phyloP scores from a whole-genome alignment of 2,888 invertebrate species.

The Pyrrhia umbra region DNA sequence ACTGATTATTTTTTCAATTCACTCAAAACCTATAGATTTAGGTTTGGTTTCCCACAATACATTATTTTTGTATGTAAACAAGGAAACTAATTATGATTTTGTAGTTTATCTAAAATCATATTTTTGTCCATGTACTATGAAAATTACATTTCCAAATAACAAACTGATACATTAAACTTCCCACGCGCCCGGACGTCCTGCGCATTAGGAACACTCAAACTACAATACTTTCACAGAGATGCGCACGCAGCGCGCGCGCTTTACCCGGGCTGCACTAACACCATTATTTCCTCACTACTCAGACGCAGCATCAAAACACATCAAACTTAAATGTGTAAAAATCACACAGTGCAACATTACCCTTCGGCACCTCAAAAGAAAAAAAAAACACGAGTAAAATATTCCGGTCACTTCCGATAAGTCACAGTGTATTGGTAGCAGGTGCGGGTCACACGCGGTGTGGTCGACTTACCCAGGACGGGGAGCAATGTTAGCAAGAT shows the following conservation, averaged over 20 bases:
- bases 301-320: conserved; percentile 55
- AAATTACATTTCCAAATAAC: conserved; percentile 9
- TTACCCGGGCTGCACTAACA: conserved; percentile 65
- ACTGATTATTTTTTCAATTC: background rate
- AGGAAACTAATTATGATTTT: background rate
- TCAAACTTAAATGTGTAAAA: conserved; percentile 27
- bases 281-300: conserved; percentile 68
- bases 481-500: conserved; percentile 87
- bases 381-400: conserved; percentile 53
- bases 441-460: conserved; percentile 58
- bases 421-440: conserved; percentile 63
- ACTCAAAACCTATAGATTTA: background rate
- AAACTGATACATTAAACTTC: conserved; percentile 55
- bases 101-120: background rate
- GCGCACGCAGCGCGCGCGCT: conserved; percentile 69
- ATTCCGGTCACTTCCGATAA: conserved; percentile 69
- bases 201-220: conserved; percentile 61
- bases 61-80: background rate
- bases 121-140: background rate
- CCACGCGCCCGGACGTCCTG: conserved; percentile 79
- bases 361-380: conserved; percentile 45
- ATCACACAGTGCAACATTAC: conserved; percentile 48
- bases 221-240: conserved; percentile 68
- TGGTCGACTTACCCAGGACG: conserved; percentile 84
- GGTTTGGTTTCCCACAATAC: background rate